Evolutionary conservation across 2,888 invertebrate species (phyloP).

Genomic region (Prosopocoilus inquinatus): DNA sequence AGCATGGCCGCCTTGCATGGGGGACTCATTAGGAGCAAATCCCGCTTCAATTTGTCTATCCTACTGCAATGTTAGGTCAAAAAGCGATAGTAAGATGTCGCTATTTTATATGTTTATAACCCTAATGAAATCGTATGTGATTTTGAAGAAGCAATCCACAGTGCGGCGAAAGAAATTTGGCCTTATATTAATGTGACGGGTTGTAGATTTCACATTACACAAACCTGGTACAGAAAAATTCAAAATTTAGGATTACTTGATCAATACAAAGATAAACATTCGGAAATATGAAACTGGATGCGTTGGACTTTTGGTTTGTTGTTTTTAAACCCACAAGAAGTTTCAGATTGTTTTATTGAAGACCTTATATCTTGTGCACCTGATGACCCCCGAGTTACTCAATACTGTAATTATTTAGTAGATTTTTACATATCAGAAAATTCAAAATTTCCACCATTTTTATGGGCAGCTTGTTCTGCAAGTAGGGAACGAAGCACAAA

Average conservation of each 20-base stretch:
- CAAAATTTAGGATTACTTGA: conserved; percentile 5
- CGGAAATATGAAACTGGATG: conserved; percentile 1
- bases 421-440: conserved; percentile 2
- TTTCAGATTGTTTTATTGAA: conserved; percentile 2
- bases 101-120: too few species aligned
- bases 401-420: conserved; percentile 5
- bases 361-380: conserved; percentile 4
- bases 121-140: conserved; percentile 1
- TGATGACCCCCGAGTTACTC: conserved; percentile 1
- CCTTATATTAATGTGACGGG: conserved; percentile 4
- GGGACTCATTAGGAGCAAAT: too few species aligned
- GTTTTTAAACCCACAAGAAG: neutral
- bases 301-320: neutral
- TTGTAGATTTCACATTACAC: conserved; percentile 4
- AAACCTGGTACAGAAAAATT: conserved; percentile 2
- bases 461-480: conserved; percentile 6
- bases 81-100: too few species aligned
- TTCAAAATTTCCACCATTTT: conserved; percentile 8
- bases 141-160: conserved; percentile 7
- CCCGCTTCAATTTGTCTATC: too few species aligned
- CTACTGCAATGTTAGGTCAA: too few species aligned
- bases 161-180: conserved; percentile 1
- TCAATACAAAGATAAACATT: neutral
- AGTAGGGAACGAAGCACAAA: conserved; percentile 3
- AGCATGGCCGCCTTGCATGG: too few species aligned